These are phyloP conservation scores for Trematocara unimaculatum DNA, from an alignment of 2,113 vertebrate genomes.

Conservation along the genomic window DNA sequence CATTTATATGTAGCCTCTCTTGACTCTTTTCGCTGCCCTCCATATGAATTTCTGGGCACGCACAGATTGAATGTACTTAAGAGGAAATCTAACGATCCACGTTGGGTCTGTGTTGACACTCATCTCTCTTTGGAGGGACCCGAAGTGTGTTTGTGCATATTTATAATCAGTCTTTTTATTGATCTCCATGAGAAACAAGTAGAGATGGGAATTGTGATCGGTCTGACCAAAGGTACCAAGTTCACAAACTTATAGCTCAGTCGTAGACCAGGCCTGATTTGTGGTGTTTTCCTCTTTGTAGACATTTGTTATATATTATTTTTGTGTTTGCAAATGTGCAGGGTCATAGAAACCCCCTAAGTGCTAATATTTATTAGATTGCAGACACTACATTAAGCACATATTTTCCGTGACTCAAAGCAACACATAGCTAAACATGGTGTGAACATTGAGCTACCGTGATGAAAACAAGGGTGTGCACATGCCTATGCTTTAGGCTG, in stretches of 20 bases:
- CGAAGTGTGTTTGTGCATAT: constrained; percentile 10
- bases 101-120: background rate
- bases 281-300: accelerated
- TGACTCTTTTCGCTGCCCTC: background rate
- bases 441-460: constrained; percentile 16
- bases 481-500: background rate
- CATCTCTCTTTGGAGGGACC: background rate
- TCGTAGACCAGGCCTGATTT: background rate
- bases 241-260: background rate
- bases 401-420: constrained; percentile 31
- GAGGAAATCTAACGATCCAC: background rate
- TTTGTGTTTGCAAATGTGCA: background rate
- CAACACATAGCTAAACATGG: constrained; percentile 6
- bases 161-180: background rate
- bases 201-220: background rate
- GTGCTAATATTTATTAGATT: constrained; percentile 24
- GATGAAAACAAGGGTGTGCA: background rate
- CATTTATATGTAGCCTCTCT: background rate
- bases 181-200: background rate
- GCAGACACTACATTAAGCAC: constrained; percentile 32
- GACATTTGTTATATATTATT: background rate
- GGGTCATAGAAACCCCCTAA: background rate
- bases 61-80: background rate
- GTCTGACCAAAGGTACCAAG: background rate
- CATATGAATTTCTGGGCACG: background rate